phyloP scores from a whole-genome alignment of 2,888 invertebrate genomes.

The Malacosoma neustria region DNA sequence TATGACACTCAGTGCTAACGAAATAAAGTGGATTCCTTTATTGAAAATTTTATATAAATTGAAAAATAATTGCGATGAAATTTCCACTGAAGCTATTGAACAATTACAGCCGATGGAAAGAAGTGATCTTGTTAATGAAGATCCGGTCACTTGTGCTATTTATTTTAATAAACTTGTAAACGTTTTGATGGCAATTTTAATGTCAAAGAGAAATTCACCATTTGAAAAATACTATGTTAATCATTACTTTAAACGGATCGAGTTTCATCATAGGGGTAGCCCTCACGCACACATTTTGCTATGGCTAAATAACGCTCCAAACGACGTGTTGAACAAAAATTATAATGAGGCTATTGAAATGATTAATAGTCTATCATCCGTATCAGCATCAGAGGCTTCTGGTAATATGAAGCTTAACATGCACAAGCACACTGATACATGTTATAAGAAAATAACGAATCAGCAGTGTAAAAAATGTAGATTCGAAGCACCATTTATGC shows the following conservation, averaged over 20 bases:
- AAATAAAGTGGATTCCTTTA: constrained; percentile 32
- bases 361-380: constrained; percentile 27
- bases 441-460: constrained; percentile 30
- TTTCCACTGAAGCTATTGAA: constrained; percentile 7
- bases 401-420: constrained; percentile 20
- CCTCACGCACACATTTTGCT: constrained; percentile 39
- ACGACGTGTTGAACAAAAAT: constrained; percentile 22
- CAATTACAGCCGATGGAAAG: constrained; percentile 13
- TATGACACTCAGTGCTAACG: constrained; percentile 37
- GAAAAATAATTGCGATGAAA: constrained; percentile 15
- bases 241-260: constrained; percentile 33
- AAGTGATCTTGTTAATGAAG: constrained; percentile 20
- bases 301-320: constrained; percentile 38
- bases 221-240: constrained; percentile 25
- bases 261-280: constrained; percentile 41
- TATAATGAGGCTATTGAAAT: constrained; percentile 28
- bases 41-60: constrained; percentile 30
- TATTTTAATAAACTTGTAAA: constrained; percentile 33
- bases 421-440: constrained; percentile 15
- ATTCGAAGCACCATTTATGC: constrained; percentile 25
- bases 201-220: constrained; percentile 24
- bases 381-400: no score
- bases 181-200: constrained; percentile 19
- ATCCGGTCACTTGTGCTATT: constrained; percentile 24
- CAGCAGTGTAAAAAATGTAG: constrained; percentile 23